Base-by-base conservation (phyloP, 2,113 vertebrate species). In the Acrocephalus kingi region DNA sequence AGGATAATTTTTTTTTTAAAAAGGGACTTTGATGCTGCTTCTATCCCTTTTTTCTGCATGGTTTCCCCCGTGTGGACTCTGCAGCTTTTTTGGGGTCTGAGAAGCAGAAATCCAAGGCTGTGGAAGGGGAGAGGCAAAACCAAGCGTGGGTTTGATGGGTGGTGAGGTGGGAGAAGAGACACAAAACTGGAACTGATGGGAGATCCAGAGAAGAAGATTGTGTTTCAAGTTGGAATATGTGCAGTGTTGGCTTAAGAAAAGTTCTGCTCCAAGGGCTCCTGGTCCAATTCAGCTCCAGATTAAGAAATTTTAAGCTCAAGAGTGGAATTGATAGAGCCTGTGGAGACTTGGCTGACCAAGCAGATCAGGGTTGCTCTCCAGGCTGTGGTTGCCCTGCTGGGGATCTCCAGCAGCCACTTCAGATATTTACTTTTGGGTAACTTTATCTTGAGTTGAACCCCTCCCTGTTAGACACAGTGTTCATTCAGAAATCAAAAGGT, bases 291-390 rank as follows among this genome's bases (percentile, higher is more conserved):
- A 30, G 30, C 68, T 93, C 41, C 45, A 33, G 51, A 25, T 61
- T 3, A 49, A 87, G 81, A 46, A 67, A 28, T 7, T 8, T 78
- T 24, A 23, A 72, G 5, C 6, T 67, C 4, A 1, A 2, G 55
- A 58, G 27, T 30, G 22, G 67, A 73, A 19, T 0, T 52, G 49
- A 9, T 63, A 67, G 59, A 68, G 30, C 23, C 43, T 59, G 41
- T 18, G 27, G 54, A 55, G 24, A 8, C 48, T 5, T 72, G 66
- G 17, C 43, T 74, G 33, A 25, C 33, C 39, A 43, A 9, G 23
- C 13, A 1, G 2, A 5, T 43, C 0, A 0, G 18, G 11, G 3
- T 63, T 79, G 21, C 33, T 89, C 35, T 76, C 21, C 35, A 69
- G 49, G 45, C 54, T 64, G 16, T 33, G 31, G 5, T 13, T 69